These are phyloP conservation scores for Pangasianodon gigas DNA, from an alignment of 2,113 vertebrate species.

Conservation along the genomic window DNA sequence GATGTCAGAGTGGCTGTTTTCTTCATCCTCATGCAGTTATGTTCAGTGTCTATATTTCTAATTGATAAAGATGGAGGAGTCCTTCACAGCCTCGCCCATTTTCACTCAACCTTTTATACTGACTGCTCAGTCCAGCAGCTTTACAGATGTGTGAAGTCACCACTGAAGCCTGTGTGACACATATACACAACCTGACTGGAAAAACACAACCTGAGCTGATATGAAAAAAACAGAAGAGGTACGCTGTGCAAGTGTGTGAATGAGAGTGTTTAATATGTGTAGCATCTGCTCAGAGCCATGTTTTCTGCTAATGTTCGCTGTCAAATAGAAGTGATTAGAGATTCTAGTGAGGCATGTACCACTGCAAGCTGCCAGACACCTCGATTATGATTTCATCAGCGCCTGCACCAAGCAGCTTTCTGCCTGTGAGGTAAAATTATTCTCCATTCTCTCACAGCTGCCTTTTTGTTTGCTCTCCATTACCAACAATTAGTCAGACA, in stretches of 20 bases:
- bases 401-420: slow-evolving; percentile 37
- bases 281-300: not conserved
- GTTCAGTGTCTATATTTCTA: not conserved
- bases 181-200: not conserved
- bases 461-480: slow-evolving; percentile 42
- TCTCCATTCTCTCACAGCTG: slow-evolving; percentile 34
- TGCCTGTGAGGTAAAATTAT: slow-evolving; percentile 37
- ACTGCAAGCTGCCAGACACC: slow-evolving; percentile 33
- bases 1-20: not conserved
- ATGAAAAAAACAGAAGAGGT: not conserved
- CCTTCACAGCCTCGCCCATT: not conserved
- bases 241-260: not conserved
- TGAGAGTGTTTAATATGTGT: not conserved
- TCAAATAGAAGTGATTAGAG: slow-evolving; percentile 47
- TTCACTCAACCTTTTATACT: not conserved
- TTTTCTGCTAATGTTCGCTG: slow-evolving; percentile 1
- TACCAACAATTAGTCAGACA: slow-evolving; percentile 35
- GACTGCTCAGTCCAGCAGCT: not conserved
- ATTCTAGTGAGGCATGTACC: slow-evolving; percentile 30
- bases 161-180: not conserved
- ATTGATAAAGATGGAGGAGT: not conserved
- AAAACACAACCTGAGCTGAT: not conserved
- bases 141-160: not conserved
- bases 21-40: not conserved
- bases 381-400: slow-evolving; percentile 23